Base-by-base conservation (phyloP, 1,140 invertebrate genomes). In the Anastrepha obliqua region DNA sequence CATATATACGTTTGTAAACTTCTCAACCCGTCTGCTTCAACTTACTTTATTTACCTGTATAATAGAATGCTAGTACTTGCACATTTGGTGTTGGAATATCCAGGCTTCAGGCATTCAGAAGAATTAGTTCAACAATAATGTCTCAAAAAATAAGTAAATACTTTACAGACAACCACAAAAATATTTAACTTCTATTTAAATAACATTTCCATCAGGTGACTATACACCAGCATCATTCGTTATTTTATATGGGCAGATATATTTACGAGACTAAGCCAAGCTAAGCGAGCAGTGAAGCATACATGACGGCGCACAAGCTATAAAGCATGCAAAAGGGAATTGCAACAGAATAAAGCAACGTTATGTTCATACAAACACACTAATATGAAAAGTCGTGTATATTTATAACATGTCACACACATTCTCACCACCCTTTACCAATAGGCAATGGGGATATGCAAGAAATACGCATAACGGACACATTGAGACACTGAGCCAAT, bases 121-220 rank as follows among this genome's bases (percentile, higher is more conserved):
- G 67, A 74, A 74, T 74, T 74, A 74, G 17, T 74, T 42, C 13
- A 47, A 47, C 42, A 74, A 42, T 17, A 74, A 74, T 17, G 67
- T 74, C 67, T 47, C 67, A 6, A 65, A 65, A 9, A 65, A 29
- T 29, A 65, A 7, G 20, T 55, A 74, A 47, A 74, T 74, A 74
- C 44, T 70, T 74, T 7, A 42, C 17, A 74, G 42, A 74, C 67
- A 44, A 74, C 42, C 67, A 47, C 39, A 74, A 17, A 74, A 44
- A 74, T 74, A 44, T 74, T 74, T 74, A 13, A 47, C 44, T 74
- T 47, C 67, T 74, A 74, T 39, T 74, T 74, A 74, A 74, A 47
- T 15, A 74, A 5, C 67, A 15, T 47, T 74, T 15, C 7, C 67
- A 74, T 29, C 42, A 47, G 67, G 15, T 74, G 42, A 44, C 13